These are phyloP conservation scores for Rhinoderma darwinii DNA, from an alignment of 2,113 vertebrate species.

Conservation along the genomic window DNA sequence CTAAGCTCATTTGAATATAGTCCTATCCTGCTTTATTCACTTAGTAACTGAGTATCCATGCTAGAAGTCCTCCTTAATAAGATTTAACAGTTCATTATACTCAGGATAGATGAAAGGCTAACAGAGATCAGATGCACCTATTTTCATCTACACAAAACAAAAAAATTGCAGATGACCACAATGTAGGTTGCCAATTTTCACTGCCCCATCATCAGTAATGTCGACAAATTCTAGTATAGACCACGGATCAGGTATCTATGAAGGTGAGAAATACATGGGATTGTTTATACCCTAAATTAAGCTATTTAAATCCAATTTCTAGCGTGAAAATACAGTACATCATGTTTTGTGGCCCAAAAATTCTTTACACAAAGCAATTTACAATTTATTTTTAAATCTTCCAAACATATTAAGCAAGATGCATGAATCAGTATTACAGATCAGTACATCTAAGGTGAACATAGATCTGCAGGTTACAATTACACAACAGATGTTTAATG, in stretches of 20 bases:
- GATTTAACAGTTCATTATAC: no score
- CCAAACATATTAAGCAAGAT: background rate
- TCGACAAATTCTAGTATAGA: background rate
- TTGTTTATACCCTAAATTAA: background rate
- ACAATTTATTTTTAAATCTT: background rate
- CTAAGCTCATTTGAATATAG: no score
- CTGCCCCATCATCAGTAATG: background rate
- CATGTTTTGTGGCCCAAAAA: no score
- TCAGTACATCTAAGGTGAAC: conserved; percentile 65
- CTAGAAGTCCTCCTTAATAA: no score
- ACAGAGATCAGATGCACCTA: no score
- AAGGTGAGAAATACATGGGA: background rate
- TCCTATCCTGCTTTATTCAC: no score
- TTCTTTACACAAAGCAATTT: background rate
- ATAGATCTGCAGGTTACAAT: conserved; percentile 68
- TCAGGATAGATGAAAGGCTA: no score
- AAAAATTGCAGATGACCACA: background rate
- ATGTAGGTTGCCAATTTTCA: background rate
- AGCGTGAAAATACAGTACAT: background rate
- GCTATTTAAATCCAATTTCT: background rate
- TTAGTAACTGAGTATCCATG: no score
- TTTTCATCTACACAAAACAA: no score
- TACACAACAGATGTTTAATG: conserved; percentile 78
- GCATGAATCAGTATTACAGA: conserved; percentile 41
- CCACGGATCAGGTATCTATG: background rate